Percentiles rank a stretch among this genome's conserved stretches.
Evolutionary conservation across 2,113 vertebrate species (phyloP).

Genomic region (Oreochromis aureus): DNA sequence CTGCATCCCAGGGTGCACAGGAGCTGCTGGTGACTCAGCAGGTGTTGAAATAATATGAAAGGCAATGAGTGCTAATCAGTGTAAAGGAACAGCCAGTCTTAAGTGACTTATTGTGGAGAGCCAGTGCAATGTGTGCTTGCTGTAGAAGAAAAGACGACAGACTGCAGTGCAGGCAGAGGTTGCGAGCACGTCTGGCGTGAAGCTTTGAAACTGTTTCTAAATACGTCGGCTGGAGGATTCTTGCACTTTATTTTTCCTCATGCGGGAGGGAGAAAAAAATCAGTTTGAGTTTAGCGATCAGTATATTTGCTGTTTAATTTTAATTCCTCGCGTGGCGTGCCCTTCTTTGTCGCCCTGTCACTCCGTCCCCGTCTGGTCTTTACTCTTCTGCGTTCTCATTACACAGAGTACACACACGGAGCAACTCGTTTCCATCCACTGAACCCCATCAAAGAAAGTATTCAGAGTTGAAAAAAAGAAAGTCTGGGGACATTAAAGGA

Average conservation of each 20-base stretch:
- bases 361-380: neutral
- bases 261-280: neutral
- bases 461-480: neutral
- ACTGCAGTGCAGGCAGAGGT: neutral
- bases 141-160: neutral
- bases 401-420: neutral
- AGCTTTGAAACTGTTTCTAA: neutral
- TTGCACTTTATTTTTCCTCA: neutral
- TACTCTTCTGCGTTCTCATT: neutral
- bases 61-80: neutral
- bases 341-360: neutral
- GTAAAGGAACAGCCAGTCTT: neutral
- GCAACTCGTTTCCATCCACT: neutral
- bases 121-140: neutral
- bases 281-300: neutral
- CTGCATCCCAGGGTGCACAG: neutral
- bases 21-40: neutral
- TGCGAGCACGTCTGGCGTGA: neutral
- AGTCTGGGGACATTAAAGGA: neutral
- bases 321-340: neutral
- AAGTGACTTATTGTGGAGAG: neutral
- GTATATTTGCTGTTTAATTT: neutral
- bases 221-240: neutral
- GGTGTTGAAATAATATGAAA: neutral
- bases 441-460: neutral